Percentiles rank a stretch among this genome's conserved stretches.
Evolutionary conservation across 2,888 invertebrate genomes (phyloP).

Genomic region (Erpobdella octoculata): DNA sequence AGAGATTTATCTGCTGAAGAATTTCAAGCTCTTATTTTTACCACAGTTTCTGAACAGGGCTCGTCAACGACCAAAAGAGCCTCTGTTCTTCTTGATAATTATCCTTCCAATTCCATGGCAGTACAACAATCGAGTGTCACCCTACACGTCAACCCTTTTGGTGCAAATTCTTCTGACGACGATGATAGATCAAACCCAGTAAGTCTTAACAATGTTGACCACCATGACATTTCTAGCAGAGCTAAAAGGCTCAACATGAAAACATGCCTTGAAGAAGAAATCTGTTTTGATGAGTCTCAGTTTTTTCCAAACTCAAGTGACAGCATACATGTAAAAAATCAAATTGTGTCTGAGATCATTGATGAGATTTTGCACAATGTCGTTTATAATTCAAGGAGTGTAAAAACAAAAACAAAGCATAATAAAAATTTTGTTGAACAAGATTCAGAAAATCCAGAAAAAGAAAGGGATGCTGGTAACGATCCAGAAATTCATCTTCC

Average conservation of each 20-base stretch:
- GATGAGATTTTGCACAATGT: slow-evolving; percentile 15
- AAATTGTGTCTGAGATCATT: background rate
- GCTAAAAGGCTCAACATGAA: slow-evolving; percentile 45
- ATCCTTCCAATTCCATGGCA: slow-evolving; percentile 56
- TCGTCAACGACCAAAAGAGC: slow-evolving; percentile 41
- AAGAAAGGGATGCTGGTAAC: background rate
- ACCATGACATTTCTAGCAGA: background rate
- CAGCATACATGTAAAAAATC: background rate
- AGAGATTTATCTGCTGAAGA: slow-evolving; percentile 45
- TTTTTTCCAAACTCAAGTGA: background rate
- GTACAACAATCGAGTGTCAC: slow-evolving; percentile 57
- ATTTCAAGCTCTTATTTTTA: slow-evolving; percentile 56
- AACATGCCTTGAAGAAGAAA: slow-evolving; percentile 49
- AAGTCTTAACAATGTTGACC: background rate
- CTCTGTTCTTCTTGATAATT: slow-evolving; percentile 49
- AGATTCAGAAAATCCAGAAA: background rate
- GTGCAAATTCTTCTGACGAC: slow-evolving; percentile 41
- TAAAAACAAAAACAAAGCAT: background rate
- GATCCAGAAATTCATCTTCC: too few species aligned
- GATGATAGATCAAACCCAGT: background rate
- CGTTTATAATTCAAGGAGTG: background rate
- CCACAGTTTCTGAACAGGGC: slow-evolving; percentile 53
- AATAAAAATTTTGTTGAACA: background rate
- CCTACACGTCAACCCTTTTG: slow-evolving; percentile 63
- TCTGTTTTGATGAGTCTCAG: slow-evolving; percentile 42